phyloP scores from a whole-genome alignment of 2,113 vertebrate species.

The Cyanocitta stelleri region DNA sequence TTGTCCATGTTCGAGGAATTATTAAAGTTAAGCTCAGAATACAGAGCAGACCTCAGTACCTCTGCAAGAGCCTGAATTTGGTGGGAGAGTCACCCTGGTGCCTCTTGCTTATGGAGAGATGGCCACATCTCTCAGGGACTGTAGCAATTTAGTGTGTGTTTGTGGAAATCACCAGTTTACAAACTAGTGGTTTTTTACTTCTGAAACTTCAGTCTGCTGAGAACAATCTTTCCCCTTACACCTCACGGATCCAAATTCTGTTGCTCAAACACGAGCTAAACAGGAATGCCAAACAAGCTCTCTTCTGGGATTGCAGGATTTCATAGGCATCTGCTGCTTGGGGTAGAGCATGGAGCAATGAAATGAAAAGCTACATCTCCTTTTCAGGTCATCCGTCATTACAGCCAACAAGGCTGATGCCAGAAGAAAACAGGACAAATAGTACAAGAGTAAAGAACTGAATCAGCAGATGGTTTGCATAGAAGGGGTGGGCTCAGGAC shows the following conservation, averaged over 20 bases:
- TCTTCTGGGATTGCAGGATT: background rate
- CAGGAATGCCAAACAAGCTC: background rate
- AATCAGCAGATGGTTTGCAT: background rate
- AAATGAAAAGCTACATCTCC: background rate
- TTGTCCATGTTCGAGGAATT: background rate
- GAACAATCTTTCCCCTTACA: background rate
- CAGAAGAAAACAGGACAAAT: background rate
- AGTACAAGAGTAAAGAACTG: background rate
- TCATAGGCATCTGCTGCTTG: background rate
- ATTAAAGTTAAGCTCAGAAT: background rate
- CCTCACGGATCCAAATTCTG: rapidly evolving
- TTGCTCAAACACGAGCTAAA: background rate
- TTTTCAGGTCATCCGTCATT: background rate
- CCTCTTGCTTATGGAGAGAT: background rate
- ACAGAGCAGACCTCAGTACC: background rate
- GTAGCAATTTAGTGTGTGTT: background rate
- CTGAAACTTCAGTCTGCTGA: background rate
- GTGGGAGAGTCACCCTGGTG: background rate
- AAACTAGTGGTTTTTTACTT: background rate
- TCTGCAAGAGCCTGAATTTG: background rate
- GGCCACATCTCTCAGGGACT: background rate
- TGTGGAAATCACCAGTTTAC: background rate
- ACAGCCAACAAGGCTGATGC: background rate
- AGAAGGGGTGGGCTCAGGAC: background rate
- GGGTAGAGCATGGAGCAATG: background rate